Evolutionary conservation across 2,797 vertebrate species (phyloP).

Genomic region (Sebastes kiyomatsui): DNA sequence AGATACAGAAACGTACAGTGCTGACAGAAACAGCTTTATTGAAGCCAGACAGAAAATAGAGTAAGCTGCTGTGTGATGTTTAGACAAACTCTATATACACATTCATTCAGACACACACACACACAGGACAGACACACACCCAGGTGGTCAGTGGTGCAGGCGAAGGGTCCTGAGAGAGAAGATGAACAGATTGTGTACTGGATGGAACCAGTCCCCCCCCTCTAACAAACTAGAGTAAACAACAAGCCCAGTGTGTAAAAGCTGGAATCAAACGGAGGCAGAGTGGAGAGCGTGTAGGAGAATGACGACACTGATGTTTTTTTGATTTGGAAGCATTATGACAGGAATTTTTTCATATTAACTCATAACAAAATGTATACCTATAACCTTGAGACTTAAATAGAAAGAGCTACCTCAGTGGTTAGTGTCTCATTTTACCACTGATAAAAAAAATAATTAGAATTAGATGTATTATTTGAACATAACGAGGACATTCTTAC

Average conservation of each 20-base stretch:
- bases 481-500: neutral
- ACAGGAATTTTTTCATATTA: neutral
- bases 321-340: neutral
- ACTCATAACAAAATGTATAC: neutral
- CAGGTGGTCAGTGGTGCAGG: conserved; percentile 14
- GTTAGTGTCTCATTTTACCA: neutral
- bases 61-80: conserved; percentile 33
- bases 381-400: neutral
- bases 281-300: neutral
- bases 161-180: conserved; percentile 48
- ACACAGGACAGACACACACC: neutral
- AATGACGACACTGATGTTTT: neutral
- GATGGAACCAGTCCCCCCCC: neutral
- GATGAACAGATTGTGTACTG: conserved; percentile 4
- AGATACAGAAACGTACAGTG: neutral
- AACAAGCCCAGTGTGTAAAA: neutral
- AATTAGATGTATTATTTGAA: neutral
- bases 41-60: conserved; percentile 36
- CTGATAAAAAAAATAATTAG: neutral
- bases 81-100: neutral
- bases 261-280: neutral
- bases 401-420: neutral
- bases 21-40: conserved; percentile 52
- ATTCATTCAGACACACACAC: neutral
- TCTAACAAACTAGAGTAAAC: neutral